A percentile compares a stretch with the other conserved stretches of the same genome.
These are phyloP conservation scores for Leucophenga maculata DNA, from an alignment of 2,888 invertebrate genomes.

Conservation along the genomic window DNA sequence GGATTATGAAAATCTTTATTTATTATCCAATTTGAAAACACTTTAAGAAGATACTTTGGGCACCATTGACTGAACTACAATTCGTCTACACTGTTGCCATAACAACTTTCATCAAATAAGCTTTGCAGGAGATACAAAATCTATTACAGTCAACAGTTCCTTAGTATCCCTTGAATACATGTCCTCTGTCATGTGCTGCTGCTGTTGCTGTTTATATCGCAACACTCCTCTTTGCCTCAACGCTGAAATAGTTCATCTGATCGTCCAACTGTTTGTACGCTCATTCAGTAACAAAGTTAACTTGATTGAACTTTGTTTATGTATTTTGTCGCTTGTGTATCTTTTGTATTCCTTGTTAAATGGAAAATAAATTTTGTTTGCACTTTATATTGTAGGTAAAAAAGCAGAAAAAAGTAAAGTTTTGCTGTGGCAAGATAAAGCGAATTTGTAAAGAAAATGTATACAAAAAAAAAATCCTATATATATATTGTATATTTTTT, in stretches of 20 bases:
- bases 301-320: slow-evolving; percentile 63
- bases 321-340: slow-evolving; percentile 52
- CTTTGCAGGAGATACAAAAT: too few species aligned
- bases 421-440: slow-evolving; percentile 15
- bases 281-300: slow-evolving; percentile 53
- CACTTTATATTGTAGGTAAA: slow-evolving; percentile 45
- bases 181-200: background rate
- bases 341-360: slow-evolving; percentile 47
- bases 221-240: too few species aligned
- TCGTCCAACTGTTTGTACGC: background rate
- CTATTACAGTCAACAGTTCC: too few species aligned
- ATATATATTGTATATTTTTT: too few species aligned
- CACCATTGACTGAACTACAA: too few species aligned
- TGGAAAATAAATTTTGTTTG: slow-evolving; percentile 64
- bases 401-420: slow-evolving; percentile 46
- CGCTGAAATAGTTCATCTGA: background rate
- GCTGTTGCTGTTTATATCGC: background rate
- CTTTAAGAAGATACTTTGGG: too few species aligned
- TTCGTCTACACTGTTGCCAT: too few species aligned
- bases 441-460: background rate
- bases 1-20: too few species aligned
- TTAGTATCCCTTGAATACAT: slow-evolving; percentile 43
- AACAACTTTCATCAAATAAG: too few species aligned
- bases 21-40: too few species aligned
- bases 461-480: background rate